Evolutionary conservation across 2,888 invertebrate species (phyloP), one percentile per base, ranked within the genome.

Genomic region (Campaea margaritaria): DNA sequence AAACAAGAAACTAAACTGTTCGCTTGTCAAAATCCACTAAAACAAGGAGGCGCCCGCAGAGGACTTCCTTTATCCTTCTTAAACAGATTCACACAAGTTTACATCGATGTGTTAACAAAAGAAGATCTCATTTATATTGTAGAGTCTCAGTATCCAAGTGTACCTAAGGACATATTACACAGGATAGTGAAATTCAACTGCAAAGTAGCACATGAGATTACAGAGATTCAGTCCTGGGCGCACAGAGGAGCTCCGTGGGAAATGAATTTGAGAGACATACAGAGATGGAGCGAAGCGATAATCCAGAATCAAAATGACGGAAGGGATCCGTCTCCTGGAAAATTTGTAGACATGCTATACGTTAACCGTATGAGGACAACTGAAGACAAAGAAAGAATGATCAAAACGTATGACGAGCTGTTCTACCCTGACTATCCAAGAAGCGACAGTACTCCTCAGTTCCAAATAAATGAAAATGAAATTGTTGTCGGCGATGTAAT

Each of bases 1-100:
- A 95, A 93, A 78, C 84, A 89, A 56, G 93, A 95, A 70, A 99
- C 99, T 0, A 95, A 96, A 70, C 94, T 99, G 49, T 99, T 99
- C 85, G 99, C 97, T 0, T 99, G 99, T 77, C 99, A 99, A 88
- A 99, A 99, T 93, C 99, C 99, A 0, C 90, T 97, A 41, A 95
- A 95, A 74, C 98, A 99, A 91, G 99, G 99, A 10, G 99, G 99
- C 0, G 98, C 97, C 0, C 94, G 99, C 65, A 95, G 99, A 84
- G 99, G 99, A 0, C 92, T 99, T 28, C 99, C 99, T 0, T 95
- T 97, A 76, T 99, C 99, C 0, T 99, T 99, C 84, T 93, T 99
- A 0, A 99, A 99, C 86, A 94, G 99, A 74, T 99, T 99, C 79
- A 98, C 98, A 4, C 98, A 98, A 93, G 97, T 98, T 0, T 95